Conservation (phyloP, 2,888 invertebrate species). For the Bellardia pandia region DNA sequence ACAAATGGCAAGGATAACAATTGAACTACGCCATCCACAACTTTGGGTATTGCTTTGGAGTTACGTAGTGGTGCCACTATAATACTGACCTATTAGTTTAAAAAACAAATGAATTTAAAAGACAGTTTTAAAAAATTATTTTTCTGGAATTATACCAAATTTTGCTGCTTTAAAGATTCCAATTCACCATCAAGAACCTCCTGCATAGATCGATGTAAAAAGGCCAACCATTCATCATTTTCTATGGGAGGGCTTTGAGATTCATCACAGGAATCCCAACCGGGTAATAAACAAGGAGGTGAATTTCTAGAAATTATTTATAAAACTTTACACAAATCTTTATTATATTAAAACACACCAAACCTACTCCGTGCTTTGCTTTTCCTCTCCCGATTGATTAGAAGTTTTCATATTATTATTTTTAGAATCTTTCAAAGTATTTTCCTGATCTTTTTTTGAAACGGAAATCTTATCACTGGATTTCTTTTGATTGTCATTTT, state of each 20-base stretch:
- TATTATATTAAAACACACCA: not conserved
- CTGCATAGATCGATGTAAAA: constrained; percentile 91
- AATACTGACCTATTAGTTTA: constrained; percentile 84
- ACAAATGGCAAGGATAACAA: constrained; percentile 88
- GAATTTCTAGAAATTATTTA: constrained; percentile 78
- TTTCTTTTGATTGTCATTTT: constrained; percentile 77
- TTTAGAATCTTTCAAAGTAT: constrained; percentile 59
- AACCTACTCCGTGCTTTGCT: constrained; percentile 79
- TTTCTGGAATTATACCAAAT: constrained; percentile 85
- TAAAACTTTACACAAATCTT: not conserved
- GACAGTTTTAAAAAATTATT: not conserved
- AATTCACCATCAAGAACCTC: constrained; percentile 93
- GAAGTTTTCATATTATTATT: constrained; percentile 76
- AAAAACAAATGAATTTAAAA: not conserved
- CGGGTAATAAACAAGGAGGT: constrained; percentile 82
- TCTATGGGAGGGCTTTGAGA: constrained; percentile 89
- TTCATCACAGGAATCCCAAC: constrained; percentile 85
- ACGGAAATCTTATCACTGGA: constrained; percentile 77
- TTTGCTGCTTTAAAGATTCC: constrained; percentile 89
- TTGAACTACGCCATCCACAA: constrained; percentile 87
- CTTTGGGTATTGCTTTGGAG: constrained; percentile 86
- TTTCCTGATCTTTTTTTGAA: constrained; percentile 75
- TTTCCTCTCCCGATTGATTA: constrained; percentile 80
- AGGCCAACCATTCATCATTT: constrained; percentile 94
- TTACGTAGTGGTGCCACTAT: constrained; percentile 88